Conservation (phyloP, 2,888 invertebrate species). For the Saturnia pavonia region DNA sequence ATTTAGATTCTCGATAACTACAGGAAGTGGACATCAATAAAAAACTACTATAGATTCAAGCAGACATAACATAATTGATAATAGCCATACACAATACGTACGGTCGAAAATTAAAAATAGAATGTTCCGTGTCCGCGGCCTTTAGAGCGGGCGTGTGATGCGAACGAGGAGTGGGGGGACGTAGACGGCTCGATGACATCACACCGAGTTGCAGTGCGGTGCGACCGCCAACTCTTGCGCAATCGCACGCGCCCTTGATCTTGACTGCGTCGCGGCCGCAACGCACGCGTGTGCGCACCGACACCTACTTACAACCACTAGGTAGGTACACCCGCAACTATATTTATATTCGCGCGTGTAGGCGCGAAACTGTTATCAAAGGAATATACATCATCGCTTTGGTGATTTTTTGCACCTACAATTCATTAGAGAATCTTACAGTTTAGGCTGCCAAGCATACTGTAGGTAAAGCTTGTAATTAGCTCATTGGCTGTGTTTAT, state of each 20-base stretch:
- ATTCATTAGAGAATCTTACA: constrained; percentile 49
- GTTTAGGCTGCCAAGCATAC: constrained; percentile 54
- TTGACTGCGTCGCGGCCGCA: constrained; percentile 80
- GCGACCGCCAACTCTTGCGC: constrained; percentile 80
- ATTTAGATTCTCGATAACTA: neutral
- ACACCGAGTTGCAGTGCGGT: constrained; percentile 72
- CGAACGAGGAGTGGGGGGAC: constrained; percentile 50
- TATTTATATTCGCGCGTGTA: constrained; percentile 74
- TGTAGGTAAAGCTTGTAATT: constrained; percentile 47
- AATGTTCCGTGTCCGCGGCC: constrained; percentile 70
- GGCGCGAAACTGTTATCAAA: constrained; percentile 67
- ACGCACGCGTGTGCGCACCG: constrained; percentile 72
- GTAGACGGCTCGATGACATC: constrained; percentile 75
- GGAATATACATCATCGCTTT: constrained; percentile 50
- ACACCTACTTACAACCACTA: constrained; percentile 58
- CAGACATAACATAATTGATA: constrained; percentile 26
- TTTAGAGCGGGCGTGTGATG: constrained; percentile 54
- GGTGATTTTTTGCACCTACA: constrained; percentile 51
- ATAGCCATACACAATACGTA: constrained; percentile 26
- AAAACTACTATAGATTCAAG: constrained; percentile 16
- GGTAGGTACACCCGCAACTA: constrained; percentile 60
- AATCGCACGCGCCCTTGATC: constrained; percentile 80
- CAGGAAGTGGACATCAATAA: constrained; percentile 8
- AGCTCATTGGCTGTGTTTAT: constrained; percentile 40
- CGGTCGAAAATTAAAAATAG: constrained; percentile 63